Evolutionary conservation across 2,888 invertebrate genomes (phyloP).

Genomic region (Nymphalis polychloros): DNA sequence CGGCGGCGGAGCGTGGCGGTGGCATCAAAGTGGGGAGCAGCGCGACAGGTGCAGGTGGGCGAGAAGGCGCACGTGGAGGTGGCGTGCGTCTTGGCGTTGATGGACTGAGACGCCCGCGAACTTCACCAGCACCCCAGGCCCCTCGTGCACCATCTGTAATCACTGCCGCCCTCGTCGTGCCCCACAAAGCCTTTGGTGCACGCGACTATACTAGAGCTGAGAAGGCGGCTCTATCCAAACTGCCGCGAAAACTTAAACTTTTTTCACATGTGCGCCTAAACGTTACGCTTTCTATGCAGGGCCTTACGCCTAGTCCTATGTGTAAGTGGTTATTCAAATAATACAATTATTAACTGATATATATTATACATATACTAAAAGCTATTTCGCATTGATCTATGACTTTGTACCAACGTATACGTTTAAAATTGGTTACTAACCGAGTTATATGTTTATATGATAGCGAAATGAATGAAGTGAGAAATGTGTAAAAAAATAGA

Average conservation of each 20-base stretch:
- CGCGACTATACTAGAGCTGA: constrained; percentile 88
- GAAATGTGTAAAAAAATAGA: too few species aligned
- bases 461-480: too few species aligned
- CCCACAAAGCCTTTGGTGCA: constrained; percentile 88
- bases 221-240: constrained; percentile 83
- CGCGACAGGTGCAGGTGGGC: constrained; percentile 58
- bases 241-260: constrained; percentile 85
- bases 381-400: background rate
- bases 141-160: constrained; percentile 78
- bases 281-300: constrained; percentile 86
- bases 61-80: constrained; percentile 65
- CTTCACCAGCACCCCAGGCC: constrained; percentile 71
- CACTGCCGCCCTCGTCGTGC: constrained; percentile 88
- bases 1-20: constrained; percentile 67
- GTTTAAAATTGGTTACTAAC: too few species aligned
- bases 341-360: background rate
- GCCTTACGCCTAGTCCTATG: constrained; percentile 88
- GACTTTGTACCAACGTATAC: background rate
- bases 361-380: background rate
- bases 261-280: constrained; percentile 87
- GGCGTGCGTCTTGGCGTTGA: constrained; percentile 69
- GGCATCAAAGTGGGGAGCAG: constrained; percentile 68
- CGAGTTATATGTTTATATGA: too few species aligned
- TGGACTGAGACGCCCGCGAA: constrained; percentile 66
- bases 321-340: constrained; percentile 76